A percentile compares a stretch with the other conserved stretches of the same genome.
Conservation (phyloP, 2,113 vertebrate genomes). For the Perccottus glenii region DNA sequence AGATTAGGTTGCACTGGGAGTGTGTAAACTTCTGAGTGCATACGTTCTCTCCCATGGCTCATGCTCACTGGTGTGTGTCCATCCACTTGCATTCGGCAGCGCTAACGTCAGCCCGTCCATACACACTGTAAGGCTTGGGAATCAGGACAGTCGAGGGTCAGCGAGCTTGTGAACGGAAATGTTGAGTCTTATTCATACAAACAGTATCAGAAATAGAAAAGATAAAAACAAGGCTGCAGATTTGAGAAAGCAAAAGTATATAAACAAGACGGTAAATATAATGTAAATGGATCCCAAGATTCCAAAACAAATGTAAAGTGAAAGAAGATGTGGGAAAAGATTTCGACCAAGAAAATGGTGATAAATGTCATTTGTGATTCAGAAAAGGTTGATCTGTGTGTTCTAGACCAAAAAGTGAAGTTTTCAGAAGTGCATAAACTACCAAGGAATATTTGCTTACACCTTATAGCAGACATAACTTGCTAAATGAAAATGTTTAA, state of each 20-base stretch:
- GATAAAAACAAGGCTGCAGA: conserved; percentile 7
- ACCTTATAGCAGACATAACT: too few species aligned
- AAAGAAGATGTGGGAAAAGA: not conserved
- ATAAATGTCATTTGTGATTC: not conserved
- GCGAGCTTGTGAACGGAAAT: conserved; percentile 34
- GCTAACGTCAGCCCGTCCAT: conserved; percentile 27
- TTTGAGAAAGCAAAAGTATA: not conserved
- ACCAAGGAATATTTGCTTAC: not conserved
- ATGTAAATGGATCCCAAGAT: conserved; percentile 7
- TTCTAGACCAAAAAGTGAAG: not conserved
- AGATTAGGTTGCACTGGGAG: conserved; percentile 32
- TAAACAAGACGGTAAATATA: conserved; percentile 1
- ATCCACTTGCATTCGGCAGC: conserved; percentile 8
- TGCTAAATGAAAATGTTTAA: not conserved
- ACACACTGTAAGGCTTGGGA: not conserved
- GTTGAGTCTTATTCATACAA: conserved; percentile 9
- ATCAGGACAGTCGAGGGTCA: conserved; percentile 7
- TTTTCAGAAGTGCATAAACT: not conserved
- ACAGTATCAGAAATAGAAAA: not conserved
- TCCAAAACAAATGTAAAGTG: not conserved
- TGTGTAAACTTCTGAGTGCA: conserved; percentile 11
- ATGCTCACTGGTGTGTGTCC: conserved; percentile 35
- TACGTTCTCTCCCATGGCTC: conserved; percentile 24
- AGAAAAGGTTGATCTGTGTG: not conserved
- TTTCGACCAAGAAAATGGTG: not conserved